A percentile compares a stretch with the other conserved stretches of the same genome.
phyloP scores from a whole-genome alignment of 2,113 vertebrate genomes.

The Heterotilapia buettikoferi region DNA sequence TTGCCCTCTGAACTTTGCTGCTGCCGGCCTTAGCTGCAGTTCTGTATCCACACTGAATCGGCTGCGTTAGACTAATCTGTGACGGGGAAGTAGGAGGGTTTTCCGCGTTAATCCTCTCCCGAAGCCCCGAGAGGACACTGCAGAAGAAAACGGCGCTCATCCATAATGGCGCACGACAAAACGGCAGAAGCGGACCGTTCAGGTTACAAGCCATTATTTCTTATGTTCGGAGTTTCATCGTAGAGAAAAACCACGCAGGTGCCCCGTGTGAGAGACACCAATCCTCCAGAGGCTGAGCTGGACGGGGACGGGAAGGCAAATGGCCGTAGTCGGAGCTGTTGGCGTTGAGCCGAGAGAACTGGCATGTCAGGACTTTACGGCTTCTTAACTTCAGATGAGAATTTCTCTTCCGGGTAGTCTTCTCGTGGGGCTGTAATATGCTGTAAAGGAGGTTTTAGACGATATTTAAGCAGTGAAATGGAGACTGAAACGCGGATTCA shows the following conservation, averaged over 20 bases:
- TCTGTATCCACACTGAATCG: background rate
- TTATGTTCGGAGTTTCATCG: background rate
- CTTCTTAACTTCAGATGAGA: constrained; percentile 6
- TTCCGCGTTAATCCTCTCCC: constrained; percentile 49
- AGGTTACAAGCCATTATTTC: constrained; percentile 36
- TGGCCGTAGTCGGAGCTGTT: background rate
- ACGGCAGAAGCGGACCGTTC: background rate
- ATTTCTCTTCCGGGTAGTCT: constrained; percentile 29
- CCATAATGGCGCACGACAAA: constrained; percentile 14
- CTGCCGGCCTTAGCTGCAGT: background rate
- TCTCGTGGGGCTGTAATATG: background rate
- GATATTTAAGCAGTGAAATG: background rate
- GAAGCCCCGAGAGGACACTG: background rate
- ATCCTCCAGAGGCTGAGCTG: background rate
- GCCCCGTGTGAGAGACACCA: background rate
- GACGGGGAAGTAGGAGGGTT: constrained; percentile 51
- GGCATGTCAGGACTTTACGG: background rate
- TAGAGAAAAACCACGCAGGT: background rate
- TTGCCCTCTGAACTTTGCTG: background rate
- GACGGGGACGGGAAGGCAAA: background rate
- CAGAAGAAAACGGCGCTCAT: background rate
- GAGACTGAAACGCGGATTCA: constrained; percentile 35
- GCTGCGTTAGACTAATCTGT: constrained; percentile 24
- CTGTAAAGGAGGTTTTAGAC: background rate
- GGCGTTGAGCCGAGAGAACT: background rate